These are phyloP conservation scores for Pyralis farinalis DNA, from an alignment of 2,888 invertebrate genomes.

Conservation along the genomic window DNA sequence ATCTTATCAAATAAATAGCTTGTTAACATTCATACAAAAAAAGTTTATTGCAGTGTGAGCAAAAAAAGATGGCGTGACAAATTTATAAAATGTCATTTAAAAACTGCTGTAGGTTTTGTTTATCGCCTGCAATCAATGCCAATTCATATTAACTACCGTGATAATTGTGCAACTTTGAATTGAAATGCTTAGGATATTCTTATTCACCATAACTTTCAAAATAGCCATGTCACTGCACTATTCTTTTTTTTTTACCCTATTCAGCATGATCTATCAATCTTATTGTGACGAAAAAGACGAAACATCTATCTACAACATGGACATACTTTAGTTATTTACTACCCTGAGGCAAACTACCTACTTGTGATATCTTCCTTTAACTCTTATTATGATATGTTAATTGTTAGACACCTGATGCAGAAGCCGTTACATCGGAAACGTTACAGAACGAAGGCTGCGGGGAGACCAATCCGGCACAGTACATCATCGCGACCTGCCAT, in stretches of 20 bases:
- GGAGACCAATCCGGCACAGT: conserved; percentile 69
- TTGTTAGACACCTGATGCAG: conserved; percentile 56
- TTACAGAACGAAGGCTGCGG: conserved; percentile 74
- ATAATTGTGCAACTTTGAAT: too few relatives aligned
- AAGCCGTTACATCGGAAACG: conserved; percentile 66
- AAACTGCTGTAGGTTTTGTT: too few relatives aligned
- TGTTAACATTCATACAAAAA: not conserved
- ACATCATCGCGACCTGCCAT: conserved; percentile 68
- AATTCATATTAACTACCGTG: too few relatives aligned
- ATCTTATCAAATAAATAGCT: not conserved
- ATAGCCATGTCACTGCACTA: too few relatives aligned
- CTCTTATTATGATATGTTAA: not conserved
- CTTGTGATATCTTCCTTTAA: not conserved
- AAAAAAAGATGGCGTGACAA: too few relatives aligned
- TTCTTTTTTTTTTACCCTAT: not conserved
- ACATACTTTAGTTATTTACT: not conserved
- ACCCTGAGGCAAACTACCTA: conserved; percentile 1
- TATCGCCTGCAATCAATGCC: too few relatives aligned
- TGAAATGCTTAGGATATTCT: too few relatives aligned
- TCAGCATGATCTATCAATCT: conserved; percentile 5
- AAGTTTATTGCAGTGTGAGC: too few relatives aligned
- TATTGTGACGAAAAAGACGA: not conserved
- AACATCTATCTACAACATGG: conserved; percentile 6
- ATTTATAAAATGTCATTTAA: too few relatives aligned
- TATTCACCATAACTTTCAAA: too few relatives aligned